Percentiles rank a stretch among this genome's conserved stretches.
These are phyloP conservation scores for Microdon myrmicae DNA, from an alignment of 2,888 invertebrate genomes.

Conservation along the genomic window DNA sequence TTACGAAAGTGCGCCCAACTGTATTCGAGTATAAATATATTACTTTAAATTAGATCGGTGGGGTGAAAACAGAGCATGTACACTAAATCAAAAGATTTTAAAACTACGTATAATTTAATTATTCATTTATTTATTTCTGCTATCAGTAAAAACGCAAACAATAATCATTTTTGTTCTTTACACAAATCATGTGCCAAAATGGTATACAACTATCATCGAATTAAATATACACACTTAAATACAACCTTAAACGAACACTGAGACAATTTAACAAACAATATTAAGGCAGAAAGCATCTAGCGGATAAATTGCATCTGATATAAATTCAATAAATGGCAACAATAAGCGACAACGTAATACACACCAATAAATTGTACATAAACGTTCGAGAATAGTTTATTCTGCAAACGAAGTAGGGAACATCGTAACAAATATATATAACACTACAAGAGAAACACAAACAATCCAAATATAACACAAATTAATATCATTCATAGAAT, in stretches of 20 bases:
- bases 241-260: constrained; percentile 43
- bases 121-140: constrained; percentile 16
- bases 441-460: constrained; percentile 27
- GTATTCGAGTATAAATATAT: constrained; percentile 2
- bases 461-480: constrained; percentile 7
- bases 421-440: constrained; percentile 24
- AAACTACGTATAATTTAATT: constrained; percentile 11
- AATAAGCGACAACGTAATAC: constrained; percentile 50
- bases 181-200: constrained; percentile 45
- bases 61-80: no score
- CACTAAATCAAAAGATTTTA: no score
- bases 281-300: constrained; percentile 48
- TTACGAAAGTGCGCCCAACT: constrained; percentile 26
- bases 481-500: constrained; percentile 49
- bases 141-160: constrained; percentile 17
- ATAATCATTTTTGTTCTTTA: no score
- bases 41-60: no score
- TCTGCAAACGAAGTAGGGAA: constrained; percentile 28
- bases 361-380: constrained; percentile 34
- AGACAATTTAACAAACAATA: constrained; percentile 50
- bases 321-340: constrained; percentile 32
- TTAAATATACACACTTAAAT: constrained; percentile 52
- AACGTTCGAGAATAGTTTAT: constrained; percentile 34
- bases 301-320: constrained; percentile 18
- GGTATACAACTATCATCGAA: constrained; percentile 44